These are phyloP conservation scores for Dolichotis patagonum DNA, from an alignment of 2,113 vertebrate genomes.

Conservation along the genomic window DNA sequence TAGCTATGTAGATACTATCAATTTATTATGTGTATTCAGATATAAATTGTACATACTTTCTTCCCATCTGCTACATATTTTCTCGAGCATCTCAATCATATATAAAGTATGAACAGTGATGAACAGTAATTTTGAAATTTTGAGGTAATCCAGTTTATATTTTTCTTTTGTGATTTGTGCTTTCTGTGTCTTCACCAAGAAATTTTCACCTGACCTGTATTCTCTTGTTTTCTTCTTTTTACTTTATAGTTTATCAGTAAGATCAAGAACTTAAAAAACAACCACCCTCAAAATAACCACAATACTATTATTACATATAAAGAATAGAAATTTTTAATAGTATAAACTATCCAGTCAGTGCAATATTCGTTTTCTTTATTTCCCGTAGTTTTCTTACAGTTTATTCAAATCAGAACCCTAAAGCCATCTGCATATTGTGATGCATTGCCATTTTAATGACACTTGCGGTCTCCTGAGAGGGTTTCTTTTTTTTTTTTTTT, in stretches of 20 bases:
- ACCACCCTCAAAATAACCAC: neutral
- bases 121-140: conserved; percentile 20
- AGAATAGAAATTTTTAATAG: neutral
- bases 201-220: neutral
- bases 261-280: neutral
- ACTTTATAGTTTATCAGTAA: neutral
- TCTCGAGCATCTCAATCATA: neutral
- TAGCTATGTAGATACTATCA: neutral
- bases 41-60: neutral
- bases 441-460: neutral
- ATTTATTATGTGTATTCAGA: neutral
- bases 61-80: neutral
- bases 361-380: conserved; percentile 3
- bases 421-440: neutral
- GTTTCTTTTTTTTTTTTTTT: no score
- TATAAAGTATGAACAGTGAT: neutral
- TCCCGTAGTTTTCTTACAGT: neutral
- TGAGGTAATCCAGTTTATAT: neutral
- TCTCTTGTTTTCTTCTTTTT: neutral
- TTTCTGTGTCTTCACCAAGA: conserved; percentile 39
- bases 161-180: neutral
- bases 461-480: neutral
- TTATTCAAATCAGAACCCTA: conserved; percentile 23
- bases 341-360: neutral
- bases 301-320: neutral